Evolutionary conservation across 2,888 invertebrate genomes (phyloP).

Genomic region (Pharmacophagus antenor): DNA sequence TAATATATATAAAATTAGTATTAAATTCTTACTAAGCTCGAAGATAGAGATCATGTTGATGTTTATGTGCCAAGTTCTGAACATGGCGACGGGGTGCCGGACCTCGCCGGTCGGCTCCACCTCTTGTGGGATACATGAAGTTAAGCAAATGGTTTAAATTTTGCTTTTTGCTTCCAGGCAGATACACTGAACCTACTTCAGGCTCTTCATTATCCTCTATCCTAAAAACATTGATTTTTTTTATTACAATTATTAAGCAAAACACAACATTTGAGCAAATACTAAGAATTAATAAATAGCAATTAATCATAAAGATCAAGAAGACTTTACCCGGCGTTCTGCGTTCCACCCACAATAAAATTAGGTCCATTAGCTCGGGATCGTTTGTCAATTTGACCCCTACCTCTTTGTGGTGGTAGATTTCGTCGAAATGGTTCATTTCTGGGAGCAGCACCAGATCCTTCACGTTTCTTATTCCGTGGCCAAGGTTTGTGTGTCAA

Average conservation of each 20-base stretch:
- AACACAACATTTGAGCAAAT: constrained; percentile 8
- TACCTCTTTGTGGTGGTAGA: constrained; percentile 84
- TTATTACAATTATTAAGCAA: constrained; percentile 21
- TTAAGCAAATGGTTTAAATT: constrained; percentile 96
- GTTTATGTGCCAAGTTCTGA: constrained; percentile 81
- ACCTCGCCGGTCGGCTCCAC: constrained; percentile 55
- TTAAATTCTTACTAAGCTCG: constrained; percentile 90
- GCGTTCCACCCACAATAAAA: constrained; percentile 83
- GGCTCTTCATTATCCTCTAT: constrained; percentile 80
- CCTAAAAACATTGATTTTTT: constrained; percentile 45
- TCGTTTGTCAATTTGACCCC: constrained; percentile 86
- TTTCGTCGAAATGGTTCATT: constrained; percentile 84
- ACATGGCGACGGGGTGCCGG: constrained; percentile 52
- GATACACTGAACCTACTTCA: constrained; percentile 91
- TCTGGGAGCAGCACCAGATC: constrained; percentile 77
- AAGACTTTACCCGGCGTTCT: constrained; percentile 82
- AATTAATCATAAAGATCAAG: constrained; percentile 7
- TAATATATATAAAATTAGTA: background rate
- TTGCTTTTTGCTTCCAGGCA: constrained; percentile 93
- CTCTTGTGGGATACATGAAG: constrained; percentile 90
- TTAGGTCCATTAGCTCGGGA: constrained; percentile 83
- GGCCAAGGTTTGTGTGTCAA: constrained; percentile 82
- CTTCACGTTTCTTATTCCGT: constrained; percentile 83
- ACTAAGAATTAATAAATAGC: constrained; percentile 9
- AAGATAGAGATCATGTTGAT: constrained; percentile 95